Evolutionary conservation across 2,888 invertebrate genomes (phyloP), one percentile per base, ranked within the genome.

Genomic region (Pyrrhosoma nymphula): DNA sequence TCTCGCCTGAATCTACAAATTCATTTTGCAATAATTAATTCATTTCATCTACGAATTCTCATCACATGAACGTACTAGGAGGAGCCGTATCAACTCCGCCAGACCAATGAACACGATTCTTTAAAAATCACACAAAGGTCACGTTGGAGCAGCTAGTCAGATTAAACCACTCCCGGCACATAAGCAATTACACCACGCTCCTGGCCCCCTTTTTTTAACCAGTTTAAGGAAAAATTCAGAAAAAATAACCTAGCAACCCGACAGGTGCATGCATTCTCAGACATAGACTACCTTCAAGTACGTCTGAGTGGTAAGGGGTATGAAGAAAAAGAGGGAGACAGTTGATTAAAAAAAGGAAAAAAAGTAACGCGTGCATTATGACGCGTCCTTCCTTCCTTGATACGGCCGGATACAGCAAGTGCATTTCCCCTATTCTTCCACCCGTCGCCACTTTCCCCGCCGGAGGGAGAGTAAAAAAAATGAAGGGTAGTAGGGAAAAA

Each of bases 381-480:
- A 35, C 82, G 35, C 82, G 82, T 60, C 60, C 82, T 35, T 35
- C 89, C 89, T 89, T 56, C 56, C 89, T 89, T n/a, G 47, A 26
- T 89, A 16, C 47, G 88, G 23, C 55, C 89, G 89, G 55, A 89
- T 89, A 89, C 89, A 30, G 82, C 89, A 55, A 55, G 89, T 89
- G 89, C 89, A 89, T 89, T 89, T 89, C 89, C 88, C 88, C 89
- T 55, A 55, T 55, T 89, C 89, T 89, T 89, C 89, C 47, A 14
- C 16, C 55, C n/a, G 47, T 39, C 89, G 89, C 89, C 89, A 89
- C 89, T 89, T 89, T 89, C 89, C 89, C 47, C n/a, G n/a, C 89
- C 89, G 12, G 47, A 14, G 89, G 88, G 39, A 47, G 60, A 14
- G 88, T 16, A 30, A 20, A 23, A 47, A 39, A 47, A 69, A 69